Evolutionary conservation across 2,888 invertebrate genomes (phyloP).

Genomic region (Bruchidius siliquastri): DNA sequence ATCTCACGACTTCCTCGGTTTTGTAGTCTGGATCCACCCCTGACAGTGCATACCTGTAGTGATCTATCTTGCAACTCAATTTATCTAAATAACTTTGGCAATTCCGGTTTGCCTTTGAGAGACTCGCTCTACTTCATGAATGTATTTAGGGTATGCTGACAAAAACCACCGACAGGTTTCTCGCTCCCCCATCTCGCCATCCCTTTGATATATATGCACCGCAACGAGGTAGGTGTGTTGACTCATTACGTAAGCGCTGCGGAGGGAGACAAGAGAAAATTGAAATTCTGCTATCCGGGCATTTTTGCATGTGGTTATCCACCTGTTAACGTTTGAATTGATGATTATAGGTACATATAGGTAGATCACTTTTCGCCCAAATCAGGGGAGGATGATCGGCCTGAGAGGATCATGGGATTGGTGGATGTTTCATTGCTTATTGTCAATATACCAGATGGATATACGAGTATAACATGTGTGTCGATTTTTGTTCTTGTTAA

Average conservation of each 20-base stretch:
- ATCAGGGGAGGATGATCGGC: too few species aligned
- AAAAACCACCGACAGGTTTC: neutral
- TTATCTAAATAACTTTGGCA: neutral
- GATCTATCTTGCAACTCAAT: neutral
- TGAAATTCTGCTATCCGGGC: neutral
- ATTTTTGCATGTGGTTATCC: neutral
- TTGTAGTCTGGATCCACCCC: too few species aligned
- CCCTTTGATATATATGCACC: neutral
- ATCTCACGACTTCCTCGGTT: too few species aligned
- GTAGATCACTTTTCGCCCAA: too few species aligned
- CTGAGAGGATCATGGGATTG: too few species aligned
- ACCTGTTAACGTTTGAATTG: neutral
- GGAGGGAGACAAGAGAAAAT: neutral
- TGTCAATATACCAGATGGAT: too few species aligned
- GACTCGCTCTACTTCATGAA: neutral
- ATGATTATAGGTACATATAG: neutral
- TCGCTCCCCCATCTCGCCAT: neutral
- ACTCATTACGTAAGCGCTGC: neutral
- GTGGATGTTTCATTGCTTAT: too few species aligned
- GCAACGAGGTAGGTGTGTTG: neutral
- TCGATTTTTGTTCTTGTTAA: too few species aligned
- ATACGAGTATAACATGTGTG: too few species aligned
- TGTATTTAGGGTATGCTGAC: neutral
- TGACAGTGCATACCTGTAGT: neutral
- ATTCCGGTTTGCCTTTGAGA: neutral